Percentiles rank a stretch among this genome's conserved stretches.
phyloP scores from a whole-genome alignment of 2,888 invertebrate species.

The Luperina testacea region DNA sequence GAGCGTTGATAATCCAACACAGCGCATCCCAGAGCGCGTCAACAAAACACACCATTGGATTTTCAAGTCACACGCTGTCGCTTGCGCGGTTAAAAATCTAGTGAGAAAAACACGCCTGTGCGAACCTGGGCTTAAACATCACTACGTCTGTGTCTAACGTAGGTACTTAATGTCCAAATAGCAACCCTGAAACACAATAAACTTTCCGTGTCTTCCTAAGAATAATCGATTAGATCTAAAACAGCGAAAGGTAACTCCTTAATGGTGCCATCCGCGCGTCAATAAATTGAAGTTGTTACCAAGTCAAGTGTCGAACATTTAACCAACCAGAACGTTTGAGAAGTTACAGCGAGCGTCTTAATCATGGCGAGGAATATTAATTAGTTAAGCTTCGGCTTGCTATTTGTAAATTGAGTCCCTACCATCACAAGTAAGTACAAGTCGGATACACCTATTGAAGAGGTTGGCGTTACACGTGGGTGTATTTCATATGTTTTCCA shows the following conservation, averaged over 20 bases:
- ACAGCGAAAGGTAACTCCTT: constrained; percentile 17
- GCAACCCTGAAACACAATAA: no score
- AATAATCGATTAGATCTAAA: constrained; percentile 10
- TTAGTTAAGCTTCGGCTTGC: constrained; percentile 69
- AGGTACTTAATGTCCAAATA: background rate
- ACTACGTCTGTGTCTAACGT: background rate
- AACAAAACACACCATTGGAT: background rate
- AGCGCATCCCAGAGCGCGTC: background rate
- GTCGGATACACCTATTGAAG: constrained; percentile 15
- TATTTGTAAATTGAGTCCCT: constrained; percentile 45
- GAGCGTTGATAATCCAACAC: background rate
- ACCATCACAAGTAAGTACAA: constrained; percentile 19
- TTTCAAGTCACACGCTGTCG: background rate
- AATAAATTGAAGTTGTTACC: constrained; percentile 62
- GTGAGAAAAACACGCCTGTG: background rate
- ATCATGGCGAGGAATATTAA: constrained; percentile 74
- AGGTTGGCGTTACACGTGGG: background rate
- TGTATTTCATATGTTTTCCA: constrained; percentile 3
- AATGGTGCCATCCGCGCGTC: constrained; percentile 31
- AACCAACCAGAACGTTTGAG: constrained; percentile 70
- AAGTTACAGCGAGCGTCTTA: constrained; percentile 72
- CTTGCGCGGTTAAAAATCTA: background rate
- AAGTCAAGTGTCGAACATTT: constrained; percentile 62
- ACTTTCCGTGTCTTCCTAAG: constrained; percentile 7
- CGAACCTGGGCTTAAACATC: background rate